Conservation (phyloP, 2,797 vertebrate species). For the Poeciliopsis turneri region DNA sequence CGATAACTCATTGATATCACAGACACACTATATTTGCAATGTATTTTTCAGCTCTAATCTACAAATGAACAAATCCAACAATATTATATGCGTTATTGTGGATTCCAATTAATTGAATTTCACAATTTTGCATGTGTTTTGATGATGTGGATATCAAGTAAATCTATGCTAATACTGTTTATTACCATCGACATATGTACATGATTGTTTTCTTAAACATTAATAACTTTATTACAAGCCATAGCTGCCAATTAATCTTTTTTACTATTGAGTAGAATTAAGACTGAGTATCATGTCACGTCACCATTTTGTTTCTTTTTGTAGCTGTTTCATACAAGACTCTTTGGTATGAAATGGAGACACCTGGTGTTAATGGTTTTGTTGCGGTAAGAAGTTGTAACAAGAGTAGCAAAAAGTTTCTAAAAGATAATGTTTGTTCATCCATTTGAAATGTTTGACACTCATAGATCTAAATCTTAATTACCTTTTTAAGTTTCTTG, state of each 20-base stretch:
- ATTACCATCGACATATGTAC: background rate
- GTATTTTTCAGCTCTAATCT: background rate
- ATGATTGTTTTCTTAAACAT: background rate
- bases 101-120: background rate
- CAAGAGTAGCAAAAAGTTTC: background rate
- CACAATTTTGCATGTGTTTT: background rate
- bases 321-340: background rate
- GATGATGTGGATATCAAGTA: background rate
- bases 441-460: background rate
- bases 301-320: background rate
- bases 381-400: background rate
- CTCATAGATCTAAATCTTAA: background rate
- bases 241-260: background rate
- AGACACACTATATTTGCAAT: background rate
- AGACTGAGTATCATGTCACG: background rate
- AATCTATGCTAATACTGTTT: background rate
- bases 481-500: background rate
- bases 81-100: background rate
- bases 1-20: background rate
- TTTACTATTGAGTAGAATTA: background rate
- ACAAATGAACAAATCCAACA: background rate
- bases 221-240: background rate
- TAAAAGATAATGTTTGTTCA: background rate
- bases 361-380: background rate
- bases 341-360: background rate